Evolutionary conservation across 2,797 vertebrate species (phyloP).

Genomic region (Gallirallus australis): DNA sequence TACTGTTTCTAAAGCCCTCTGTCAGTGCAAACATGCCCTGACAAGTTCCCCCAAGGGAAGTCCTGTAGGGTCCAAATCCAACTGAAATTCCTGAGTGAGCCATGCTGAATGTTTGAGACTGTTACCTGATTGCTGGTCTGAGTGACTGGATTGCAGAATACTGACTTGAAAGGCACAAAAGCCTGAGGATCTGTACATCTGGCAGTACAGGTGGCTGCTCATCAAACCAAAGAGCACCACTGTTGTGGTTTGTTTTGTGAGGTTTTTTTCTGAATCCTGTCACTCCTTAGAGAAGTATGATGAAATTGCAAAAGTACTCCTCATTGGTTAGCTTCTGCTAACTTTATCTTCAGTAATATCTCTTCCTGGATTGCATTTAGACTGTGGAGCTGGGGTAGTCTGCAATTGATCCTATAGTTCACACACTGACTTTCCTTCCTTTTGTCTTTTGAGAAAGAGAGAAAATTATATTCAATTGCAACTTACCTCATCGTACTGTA

Average conservation of each 20-base stretch:
- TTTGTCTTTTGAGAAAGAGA: neutral
- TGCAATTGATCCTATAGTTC: neutral
- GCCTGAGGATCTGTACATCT: slow-evolving; percentile 52
- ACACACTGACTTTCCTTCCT: neutral
- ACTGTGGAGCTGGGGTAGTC: neutral
- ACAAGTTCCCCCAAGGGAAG: slow-evolving; percentile 30
- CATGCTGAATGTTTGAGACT: neutral
- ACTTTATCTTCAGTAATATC: neutral
- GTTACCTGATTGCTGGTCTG: neutral
- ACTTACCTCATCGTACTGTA: neutral
- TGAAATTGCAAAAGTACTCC: neutral
- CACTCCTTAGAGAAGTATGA: neutral
- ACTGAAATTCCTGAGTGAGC: slow-evolving; percentile 55
- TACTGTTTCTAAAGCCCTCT: neutral
- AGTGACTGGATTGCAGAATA: neutral
- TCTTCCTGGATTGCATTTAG: neutral
- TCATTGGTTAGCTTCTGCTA: neutral
- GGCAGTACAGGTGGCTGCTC: slow-evolving; percentile 44
- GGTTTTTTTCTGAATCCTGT: neutral
- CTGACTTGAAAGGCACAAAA: slow-evolving; percentile 16
- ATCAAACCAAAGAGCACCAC: neutral
- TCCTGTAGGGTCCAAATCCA: slow-evolving; percentile 53
- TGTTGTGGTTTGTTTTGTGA: too few relatives aligned
- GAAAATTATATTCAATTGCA: neutral
- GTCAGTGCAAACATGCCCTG: neutral